A percentile compares a stretch with the other conserved stretches of the same genome.
Evolutionary conservation across 2,888 invertebrate species (phyloP).

Genomic region (Sisyra nigra): DNA sequence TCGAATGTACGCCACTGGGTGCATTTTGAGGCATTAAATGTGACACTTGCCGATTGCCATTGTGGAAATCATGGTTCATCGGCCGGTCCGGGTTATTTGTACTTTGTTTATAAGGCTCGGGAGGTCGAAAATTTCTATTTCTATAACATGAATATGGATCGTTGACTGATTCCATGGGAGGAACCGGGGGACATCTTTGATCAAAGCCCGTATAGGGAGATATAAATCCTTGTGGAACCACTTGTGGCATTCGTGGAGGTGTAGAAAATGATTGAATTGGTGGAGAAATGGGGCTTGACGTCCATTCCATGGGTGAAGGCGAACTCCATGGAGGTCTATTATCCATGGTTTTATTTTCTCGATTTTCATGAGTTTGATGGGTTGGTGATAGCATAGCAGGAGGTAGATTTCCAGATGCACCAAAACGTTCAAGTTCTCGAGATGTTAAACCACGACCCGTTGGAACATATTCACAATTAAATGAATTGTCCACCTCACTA

Average conservation of each 20-base stretch:
- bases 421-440: conserved; percentile 7
- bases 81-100: too few species aligned
- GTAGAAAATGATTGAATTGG: not conserved
- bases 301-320: not conserved
- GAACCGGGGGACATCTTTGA: too few species aligned
- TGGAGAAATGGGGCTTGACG: not conserved
- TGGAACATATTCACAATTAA: not conserved
- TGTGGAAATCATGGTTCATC: not conserved
- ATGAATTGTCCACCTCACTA: conserved; percentile 14
- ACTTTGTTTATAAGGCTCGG: not conserved
- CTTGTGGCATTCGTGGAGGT: not conserved
- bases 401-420: not conserved
- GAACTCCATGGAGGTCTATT: not conserved
- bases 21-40: too few species aligned
- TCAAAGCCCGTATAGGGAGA: too few species aligned
- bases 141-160: too few species aligned
- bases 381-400: not conserved
- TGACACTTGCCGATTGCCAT: not conserved
- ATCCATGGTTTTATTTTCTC: not conserved
- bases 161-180: too few species aligned
- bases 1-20: too few species aligned
- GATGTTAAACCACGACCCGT: conserved; percentile 7
- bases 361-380: not conserved
- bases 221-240: too few species aligned
- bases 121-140: not conserved